Percentiles rank a stretch among this genome's conserved stretches.
phyloP scores from a whole-genome alignment of 2,113 vertebrate species.

The Antechinus stuartii region DNA sequence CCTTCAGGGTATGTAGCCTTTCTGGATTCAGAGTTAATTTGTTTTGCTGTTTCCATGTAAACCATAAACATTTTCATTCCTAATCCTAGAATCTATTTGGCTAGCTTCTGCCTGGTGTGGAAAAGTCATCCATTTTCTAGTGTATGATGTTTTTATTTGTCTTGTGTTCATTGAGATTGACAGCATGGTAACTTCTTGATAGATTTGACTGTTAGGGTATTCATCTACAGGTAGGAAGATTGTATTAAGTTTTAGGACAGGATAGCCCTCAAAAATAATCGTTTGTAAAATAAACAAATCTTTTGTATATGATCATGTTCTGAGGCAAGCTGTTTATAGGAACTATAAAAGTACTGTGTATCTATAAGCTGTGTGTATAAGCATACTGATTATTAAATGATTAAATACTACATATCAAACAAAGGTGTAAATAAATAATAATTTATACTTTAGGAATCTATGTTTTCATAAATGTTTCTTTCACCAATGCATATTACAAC shows the following conservation, averaged over 20 bases:
- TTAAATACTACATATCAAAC: conserved; percentile 25
- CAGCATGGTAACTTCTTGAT: conserved; percentile 15
- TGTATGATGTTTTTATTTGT: conserved; percentile 6
- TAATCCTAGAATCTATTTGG: background rate
- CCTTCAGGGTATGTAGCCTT: background rate
- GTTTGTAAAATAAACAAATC: background rate
- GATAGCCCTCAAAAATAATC: background rate
- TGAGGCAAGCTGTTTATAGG: background rate
- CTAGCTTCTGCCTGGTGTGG: conserved; percentile 30
- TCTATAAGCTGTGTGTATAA: background rate
- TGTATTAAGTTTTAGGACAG: background rate
- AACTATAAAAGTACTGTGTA: background rate
- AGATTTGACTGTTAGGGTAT: background rate
- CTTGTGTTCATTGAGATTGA: conserved; percentile 31
- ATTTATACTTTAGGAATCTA: background rate
- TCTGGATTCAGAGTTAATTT: background rate
- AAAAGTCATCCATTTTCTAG: conserved; percentile 29
- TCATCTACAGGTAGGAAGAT: background rate
- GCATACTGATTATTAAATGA: background rate
- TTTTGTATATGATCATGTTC: background rate
- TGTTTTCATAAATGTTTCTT: background rate
- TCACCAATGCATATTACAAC: background rate
- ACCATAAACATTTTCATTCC: background rate
- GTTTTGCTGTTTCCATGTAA: conserved; percentile 4
- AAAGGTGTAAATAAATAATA: conserved; percentile 3